phyloP scores from a whole-genome alignment of 2,797 vertebrate species.

The Ciconia nigra region DNA sequence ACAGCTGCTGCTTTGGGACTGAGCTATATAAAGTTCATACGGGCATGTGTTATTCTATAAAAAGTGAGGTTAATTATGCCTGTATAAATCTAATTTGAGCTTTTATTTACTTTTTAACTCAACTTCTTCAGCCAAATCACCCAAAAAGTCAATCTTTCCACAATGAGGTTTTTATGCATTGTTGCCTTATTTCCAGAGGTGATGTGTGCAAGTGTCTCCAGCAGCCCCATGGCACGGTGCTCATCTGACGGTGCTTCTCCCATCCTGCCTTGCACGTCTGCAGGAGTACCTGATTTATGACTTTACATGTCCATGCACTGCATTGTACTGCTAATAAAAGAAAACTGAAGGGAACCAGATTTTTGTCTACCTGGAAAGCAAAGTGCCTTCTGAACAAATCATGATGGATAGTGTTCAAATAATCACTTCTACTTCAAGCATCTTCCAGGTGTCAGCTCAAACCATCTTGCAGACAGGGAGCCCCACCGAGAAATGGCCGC shows the following conservation, averaged over 20 bases:
- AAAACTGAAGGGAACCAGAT: background rate
- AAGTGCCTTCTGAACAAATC: background rate
- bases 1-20: background rate
- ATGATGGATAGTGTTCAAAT: rapidly evolving
- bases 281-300: background rate
- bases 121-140: background rate
- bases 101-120: background rate
- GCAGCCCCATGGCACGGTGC: rapidly evolving
- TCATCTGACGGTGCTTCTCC: background rate
- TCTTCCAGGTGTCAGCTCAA: background rate
- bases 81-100: background rate
- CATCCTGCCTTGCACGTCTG: rapidly evolving
- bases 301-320: rapidly evolving
- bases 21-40: background rate
- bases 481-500: rapidly evolving
- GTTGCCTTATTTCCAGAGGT: background rate
- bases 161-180: background rate
- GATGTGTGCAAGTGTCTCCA: background rate
- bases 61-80: background rate
- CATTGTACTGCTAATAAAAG: background rate
- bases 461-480: background rate
- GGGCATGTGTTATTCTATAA: background rate
- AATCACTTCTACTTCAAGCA: background rate
- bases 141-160: background rate
- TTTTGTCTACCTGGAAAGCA: background rate